Percentiles rank a stretch among this genome's conserved stretches.
Conservation (phyloP, 2,113 vertebrate species). For the Thamnaconus septentrionalis region DNA sequence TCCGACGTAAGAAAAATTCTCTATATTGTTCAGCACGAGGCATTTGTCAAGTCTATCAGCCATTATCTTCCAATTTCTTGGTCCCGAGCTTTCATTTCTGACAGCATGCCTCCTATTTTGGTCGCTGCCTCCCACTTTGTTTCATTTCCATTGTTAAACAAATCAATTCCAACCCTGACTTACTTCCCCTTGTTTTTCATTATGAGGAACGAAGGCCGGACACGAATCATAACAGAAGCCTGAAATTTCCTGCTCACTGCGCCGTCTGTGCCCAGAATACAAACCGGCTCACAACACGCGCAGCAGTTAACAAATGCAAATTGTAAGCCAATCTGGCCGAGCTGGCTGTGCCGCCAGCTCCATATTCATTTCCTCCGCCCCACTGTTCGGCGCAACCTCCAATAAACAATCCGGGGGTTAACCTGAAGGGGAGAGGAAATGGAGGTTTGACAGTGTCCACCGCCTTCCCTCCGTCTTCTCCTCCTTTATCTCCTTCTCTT, state of each 20-base stretch:
- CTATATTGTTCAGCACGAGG: constrained; percentile 53
- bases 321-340: constrained; percentile 64
- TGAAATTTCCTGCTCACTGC: constrained; percentile 73
- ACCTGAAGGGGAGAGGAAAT: constrained; percentile 57
- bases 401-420: constrained; percentile 62
- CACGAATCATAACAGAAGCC: constrained; percentile 70
- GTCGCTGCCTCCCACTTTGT: constrained; percentile 69
- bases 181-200: constrained; percentile 76
- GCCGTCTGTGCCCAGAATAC: constrained; percentile 71
- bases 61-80: constrained; percentile 67
- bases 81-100: constrained; percentile 62
- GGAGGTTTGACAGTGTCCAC: constrained; percentile 57
- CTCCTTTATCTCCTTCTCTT: constrained; percentile 54
- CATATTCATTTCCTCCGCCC: constrained; percentile 68
- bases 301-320: constrained; percentile 72
- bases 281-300: constrained; percentile 61
- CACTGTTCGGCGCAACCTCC: constrained; percentile 53
- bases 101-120: constrained; percentile 64
- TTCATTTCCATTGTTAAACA: constrained; percentile 77
- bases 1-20: constrained; percentile 42
- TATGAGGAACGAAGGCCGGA: constrained; percentile 66
- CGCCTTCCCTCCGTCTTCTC: constrained; percentile 32
- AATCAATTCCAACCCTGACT: constrained; percentile 74
- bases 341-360: constrained; percentile 54
- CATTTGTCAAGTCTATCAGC: constrained; percentile 67